Evolutionary conservation across 2,888 invertebrate species (phyloP).

Genomic region (Orchestes rusci): DNA sequence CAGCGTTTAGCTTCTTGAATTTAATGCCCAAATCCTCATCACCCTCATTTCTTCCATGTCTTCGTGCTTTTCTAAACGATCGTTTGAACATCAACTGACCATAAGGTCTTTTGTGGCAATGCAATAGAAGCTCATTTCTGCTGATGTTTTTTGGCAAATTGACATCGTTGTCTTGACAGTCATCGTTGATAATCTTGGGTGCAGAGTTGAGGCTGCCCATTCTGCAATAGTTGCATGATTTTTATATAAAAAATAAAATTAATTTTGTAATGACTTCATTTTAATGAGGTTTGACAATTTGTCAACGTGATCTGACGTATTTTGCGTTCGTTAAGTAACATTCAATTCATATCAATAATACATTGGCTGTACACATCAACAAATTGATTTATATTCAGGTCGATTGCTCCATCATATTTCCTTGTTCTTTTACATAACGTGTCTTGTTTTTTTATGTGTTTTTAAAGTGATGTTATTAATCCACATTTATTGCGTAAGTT

Average conservation of each 20-base stretch:
- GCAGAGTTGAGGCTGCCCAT: conserved; percentile 69
- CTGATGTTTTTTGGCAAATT: conserved; percentile 45
- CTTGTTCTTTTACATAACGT: no score
- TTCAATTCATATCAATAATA: no score
- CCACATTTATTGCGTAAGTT: no score
- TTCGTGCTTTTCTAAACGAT: conserved; percentile 34
- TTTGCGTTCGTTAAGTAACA: no score
- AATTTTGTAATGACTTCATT: no score
- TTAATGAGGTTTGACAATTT: no score
- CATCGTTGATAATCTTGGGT: conserved; percentile 57
- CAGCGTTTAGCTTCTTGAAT: conserved; percentile 44
- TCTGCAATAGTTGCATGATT: conserved; percentile 41
- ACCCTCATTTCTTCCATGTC: conserved; percentile 2
- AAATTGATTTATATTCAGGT: no score
- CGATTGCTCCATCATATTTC: no score
- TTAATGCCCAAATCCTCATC: conserved; percentile 33
- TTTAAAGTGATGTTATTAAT: no score
- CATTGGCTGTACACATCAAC: no score
- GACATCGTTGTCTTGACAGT: conserved; percentile 54
- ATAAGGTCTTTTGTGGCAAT: conserved; percentile 47
- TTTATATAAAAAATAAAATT: not conserved
- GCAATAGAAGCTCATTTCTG: conserved; percentile 48
- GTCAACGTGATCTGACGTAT: no score
- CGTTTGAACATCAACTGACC: conserved; percentile 44
- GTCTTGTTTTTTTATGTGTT: no score